A percentile compares a stretch with the other conserved stretches of the same genome.
Evolutionary conservation across 2,797 vertebrate species (phyloP).

Genomic region (Pithecia hirsuta): DNA sequence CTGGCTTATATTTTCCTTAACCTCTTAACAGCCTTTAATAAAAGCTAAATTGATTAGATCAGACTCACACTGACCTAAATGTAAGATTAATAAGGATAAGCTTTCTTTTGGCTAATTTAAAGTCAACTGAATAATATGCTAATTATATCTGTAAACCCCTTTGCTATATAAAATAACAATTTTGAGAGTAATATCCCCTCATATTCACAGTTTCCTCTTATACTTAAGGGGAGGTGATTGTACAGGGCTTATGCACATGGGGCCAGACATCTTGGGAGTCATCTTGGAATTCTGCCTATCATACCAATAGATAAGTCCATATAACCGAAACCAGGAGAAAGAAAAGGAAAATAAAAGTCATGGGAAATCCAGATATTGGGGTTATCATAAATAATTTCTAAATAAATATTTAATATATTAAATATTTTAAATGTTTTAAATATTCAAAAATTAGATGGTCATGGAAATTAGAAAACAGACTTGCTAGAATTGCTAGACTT

Average conservation of each 20-base stretch:
- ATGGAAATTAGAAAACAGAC: not conserved
- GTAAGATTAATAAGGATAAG: not conserved
- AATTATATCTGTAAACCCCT: not conserved
- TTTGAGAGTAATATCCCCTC: not conserved
- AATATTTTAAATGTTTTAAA: not conserved
- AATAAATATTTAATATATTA: not conserved
- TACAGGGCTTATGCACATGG: no score
- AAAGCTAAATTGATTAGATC: not conserved
- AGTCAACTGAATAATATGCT: not conserved
- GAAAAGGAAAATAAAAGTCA: not conserved
- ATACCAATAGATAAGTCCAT: not conserved
- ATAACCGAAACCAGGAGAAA: not conserved
- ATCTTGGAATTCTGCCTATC: not conserved
- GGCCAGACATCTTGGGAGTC: not conserved
- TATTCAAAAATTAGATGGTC: not conserved
- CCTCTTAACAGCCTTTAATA: not conserved
- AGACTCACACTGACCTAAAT: not conserved
- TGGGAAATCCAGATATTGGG: not conserved
- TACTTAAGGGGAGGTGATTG: not conserved
- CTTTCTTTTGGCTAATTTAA: not conserved
- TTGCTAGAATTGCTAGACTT: not conserved
- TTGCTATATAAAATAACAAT: not conserved
- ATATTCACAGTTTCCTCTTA: not conserved
- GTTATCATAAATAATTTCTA: not conserved
- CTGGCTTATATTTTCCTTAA: not conserved